phyloP scores from a whole-genome alignment of 2,113 vertebrate species.

The Nestor notabilis region DNA sequence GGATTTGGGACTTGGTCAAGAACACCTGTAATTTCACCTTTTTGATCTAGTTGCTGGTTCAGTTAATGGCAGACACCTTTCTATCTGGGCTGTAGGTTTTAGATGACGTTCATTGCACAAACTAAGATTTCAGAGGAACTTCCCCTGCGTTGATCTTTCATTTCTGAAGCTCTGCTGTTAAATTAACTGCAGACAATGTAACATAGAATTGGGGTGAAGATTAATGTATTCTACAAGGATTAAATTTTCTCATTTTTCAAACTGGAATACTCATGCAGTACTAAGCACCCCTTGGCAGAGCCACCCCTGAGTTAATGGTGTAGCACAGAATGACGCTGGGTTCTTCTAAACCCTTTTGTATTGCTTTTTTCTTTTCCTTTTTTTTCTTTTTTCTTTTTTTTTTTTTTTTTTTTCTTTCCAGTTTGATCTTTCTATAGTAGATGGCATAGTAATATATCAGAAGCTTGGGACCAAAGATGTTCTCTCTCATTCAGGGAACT shows the following conservation, averaged over 20 bases:
- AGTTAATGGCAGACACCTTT: not conserved
- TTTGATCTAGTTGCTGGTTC: not conserved
- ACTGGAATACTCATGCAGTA: not conserved
- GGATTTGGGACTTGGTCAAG: not conserved
- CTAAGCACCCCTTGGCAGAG: not conserved
- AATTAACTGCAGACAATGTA: constrained; percentile 28
- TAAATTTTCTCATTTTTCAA: constrained; percentile 39
- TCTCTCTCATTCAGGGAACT: not conserved
- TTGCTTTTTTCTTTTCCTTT: not conserved
- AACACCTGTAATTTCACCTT: not conserved
- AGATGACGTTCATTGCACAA: not conserved
- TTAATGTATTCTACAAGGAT: constrained; percentile 29
- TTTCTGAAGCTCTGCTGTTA: constrained; percentile 3
- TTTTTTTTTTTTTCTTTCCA: too few species aligned
- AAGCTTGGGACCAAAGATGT: not conserved
- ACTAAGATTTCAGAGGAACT: not conserved
- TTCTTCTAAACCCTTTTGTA: not conserved
- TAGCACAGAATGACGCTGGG: not conserved
- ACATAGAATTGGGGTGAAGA: constrained; percentile 6
- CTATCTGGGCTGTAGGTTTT: not conserved
- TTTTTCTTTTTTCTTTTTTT: too few species aligned
- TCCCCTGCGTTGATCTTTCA: not conserved
- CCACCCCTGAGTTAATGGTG: not conserved
- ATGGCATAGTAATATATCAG: not conserved
- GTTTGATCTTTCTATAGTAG: not conserved